Base-by-base conservation (phyloP, 1,140 invertebrate species). In the Parasteatoda tepidariorum region DNA sequence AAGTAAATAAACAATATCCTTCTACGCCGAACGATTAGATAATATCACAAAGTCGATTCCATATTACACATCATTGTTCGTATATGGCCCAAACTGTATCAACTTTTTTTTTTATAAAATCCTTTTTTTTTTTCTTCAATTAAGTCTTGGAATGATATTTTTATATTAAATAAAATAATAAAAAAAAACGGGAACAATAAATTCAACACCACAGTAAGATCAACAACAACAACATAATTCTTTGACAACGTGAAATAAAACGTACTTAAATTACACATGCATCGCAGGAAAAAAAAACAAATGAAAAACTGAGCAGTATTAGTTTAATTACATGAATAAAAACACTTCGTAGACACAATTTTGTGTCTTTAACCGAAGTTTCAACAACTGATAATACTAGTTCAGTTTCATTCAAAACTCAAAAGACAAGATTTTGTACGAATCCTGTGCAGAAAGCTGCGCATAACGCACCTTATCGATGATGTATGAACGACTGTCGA, bases 171-270 rank as follows among this genome's bases (percentile, higher is more conserved):
- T 82, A 82, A 82, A 82, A 82, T 68, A 38, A 59, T 71, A 62
- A 79, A 67, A 81, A 61, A 48, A 82, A 82, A 82, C 78, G 78
- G 78, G 66, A 82, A 82, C 78, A 79, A 79, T 61, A 82, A 82
- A 82, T 82, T 82, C 34, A 82, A 82, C 67, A 57, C 54, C 66
- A 82, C 78, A 82, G 41, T 54, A 82, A 62, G 48, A 33, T 82
- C 67, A 82, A 82, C 78, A 82, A 82, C 78, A 82, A 66, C 41
- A 76, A 82, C 78, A 82, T 82, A 82, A 82, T 82, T 70, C 78
- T 82, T 82, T 82, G 67, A 82, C 78, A 82, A 82, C 78, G 55
- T 82, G n/a, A n/a, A 82, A 82, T 70, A 82, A 70, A 82, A 82
- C 66, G 78, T 55, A 82, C 66, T 82, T 82, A 71, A 68, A 82